Percentiles rank a stretch among this genome's conserved stretches.
Conservation (phyloP, 2,113 vertebrate genomes). For the Eulacestoma nigropectus region DNA sequence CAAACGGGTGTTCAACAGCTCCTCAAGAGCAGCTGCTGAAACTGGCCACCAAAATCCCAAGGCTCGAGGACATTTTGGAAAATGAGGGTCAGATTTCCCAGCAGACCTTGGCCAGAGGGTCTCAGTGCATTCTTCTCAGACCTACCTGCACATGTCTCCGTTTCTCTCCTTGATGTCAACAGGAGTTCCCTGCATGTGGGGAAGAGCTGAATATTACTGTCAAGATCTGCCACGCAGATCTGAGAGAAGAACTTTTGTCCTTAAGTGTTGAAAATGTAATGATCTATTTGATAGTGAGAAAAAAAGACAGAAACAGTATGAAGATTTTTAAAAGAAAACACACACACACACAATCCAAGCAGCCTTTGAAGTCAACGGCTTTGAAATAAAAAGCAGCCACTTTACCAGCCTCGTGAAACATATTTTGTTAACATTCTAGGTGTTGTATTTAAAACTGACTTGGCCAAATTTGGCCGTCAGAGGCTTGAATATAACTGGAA, state of each 20-base stretch:
- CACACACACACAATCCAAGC: slow-evolving; percentile 37
- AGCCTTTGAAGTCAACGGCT: slow-evolving; percentile 56
- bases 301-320: slow-evolving; percentile 66
- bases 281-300: slow-evolving; percentile 69
- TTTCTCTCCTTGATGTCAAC: slow-evolving; percentile 54
- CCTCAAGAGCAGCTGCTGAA: neutral
- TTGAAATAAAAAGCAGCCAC: slow-evolving; percentile 67
- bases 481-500: neutral
- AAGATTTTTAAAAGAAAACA: slow-evolving; percentile 63
- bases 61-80: neutral
- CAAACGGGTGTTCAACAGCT: fast-evolving
- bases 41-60: neutral
- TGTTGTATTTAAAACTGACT: slow-evolving; percentile 34
- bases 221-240: slow-evolving; percentile 59
- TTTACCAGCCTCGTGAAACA: slow-evolving; percentile 38
- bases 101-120: neutral
- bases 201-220: slow-evolving; percentile 59
- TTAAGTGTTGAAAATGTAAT: slow-evolving; percentile 69
- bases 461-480: neutral
- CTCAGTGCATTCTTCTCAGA: neutral
- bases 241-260: slow-evolving; percentile 60
- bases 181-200: slow-evolving; percentile 55
- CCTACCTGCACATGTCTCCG: slow-evolving; percentile 2
- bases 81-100: neutral
- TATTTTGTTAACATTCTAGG: slow-evolving; percentile 53